These are phyloP conservation scores for Ceriagrion tenellum DNA, from an alignment of 2,888 invertebrate species.

Conservation along the genomic window DNA sequence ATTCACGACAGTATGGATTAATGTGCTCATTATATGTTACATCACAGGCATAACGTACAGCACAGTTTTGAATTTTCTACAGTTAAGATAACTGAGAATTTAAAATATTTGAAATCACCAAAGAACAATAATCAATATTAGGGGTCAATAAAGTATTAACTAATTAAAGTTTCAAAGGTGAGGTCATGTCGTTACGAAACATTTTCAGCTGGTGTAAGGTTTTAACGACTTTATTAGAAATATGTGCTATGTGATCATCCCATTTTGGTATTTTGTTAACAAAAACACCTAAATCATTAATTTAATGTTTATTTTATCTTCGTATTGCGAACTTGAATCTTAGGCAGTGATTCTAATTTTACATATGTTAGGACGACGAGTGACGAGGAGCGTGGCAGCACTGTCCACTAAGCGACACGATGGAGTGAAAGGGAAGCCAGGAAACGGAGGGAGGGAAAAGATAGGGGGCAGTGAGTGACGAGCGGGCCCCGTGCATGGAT, in stretches of 20 bases:
- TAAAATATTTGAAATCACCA: not conserved
- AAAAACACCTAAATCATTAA: not conserved
- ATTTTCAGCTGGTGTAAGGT: not conserved
- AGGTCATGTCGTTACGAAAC: not conserved
- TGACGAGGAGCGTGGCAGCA: too few relatives aligned
- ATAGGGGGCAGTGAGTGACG: too few relatives aligned
- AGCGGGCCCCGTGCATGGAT: too few relatives aligned
- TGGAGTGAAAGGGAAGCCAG: too few relatives aligned
- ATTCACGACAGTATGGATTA: not conserved
- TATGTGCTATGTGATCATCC: not conserved
- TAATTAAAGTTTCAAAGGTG: not conserved
- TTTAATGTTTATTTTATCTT: not conserved
- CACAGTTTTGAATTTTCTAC: not conserved
- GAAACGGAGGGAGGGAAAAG: too few relatives aligned
- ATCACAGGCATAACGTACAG: not conserved
- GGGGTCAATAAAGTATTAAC: not conserved
- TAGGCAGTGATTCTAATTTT: too few relatives aligned
- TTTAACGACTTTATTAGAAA: not conserved
- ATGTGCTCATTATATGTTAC: not conserved
- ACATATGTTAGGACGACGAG: too few relatives aligned
- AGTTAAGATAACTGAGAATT: not conserved
- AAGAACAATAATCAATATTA: not conserved
- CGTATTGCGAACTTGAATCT: not conserved
- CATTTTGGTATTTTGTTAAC: not conserved
- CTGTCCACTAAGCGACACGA: too few relatives aligned